Evolutionary conservation across 2,888 invertebrate genomes (phyloP).

Genomic region (Cheilosia impressa): DNA sequence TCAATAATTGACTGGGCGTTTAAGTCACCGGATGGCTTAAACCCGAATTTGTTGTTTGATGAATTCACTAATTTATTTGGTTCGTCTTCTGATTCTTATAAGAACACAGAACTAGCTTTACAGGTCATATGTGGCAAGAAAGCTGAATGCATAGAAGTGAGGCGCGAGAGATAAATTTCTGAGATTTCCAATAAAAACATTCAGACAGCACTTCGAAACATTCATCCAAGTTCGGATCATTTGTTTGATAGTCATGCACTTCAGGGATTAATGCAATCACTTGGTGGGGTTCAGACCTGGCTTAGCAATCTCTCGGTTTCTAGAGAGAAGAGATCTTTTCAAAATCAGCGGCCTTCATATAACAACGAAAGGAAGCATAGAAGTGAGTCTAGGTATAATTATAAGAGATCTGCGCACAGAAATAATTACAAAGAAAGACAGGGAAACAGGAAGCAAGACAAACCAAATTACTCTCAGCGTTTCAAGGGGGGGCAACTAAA

Average conservation of each 20-base stretch:
- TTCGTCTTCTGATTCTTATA: constrained; percentile 26
- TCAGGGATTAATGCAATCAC: constrained; percentile 24
- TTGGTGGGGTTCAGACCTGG: constrained; percentile 32
- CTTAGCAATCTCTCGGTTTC: not conserved
- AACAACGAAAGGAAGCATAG: not conserved
- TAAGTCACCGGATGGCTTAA: constrained; percentile 31
- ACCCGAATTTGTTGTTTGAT: constrained; percentile 16
- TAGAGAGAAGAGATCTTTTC: constrained; percentile 5
- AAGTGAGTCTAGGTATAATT: not conserved
- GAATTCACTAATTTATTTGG: constrained; percentile 7
- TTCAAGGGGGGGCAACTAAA: constrained; percentile 1
- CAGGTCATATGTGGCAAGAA: constrained; percentile 33
- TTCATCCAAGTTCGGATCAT: constrained; percentile 27
- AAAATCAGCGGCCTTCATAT: not conserved
- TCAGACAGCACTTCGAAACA: constrained; percentile 16
- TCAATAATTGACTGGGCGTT: constrained; percentile 43
- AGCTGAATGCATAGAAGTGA: constrained; percentile 42
- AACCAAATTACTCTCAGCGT: not conserved
- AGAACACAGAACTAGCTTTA: constrained; percentile 16
- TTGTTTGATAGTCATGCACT: constrained; percentile 28
- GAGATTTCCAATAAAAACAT: constrained; percentile 36
- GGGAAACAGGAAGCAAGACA: not conserved
- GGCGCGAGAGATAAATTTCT: constrained; percentile 24
- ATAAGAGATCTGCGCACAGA: not conserved
- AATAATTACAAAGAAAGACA: constrained; percentile 6